Conservation (phyloP, 1,140 invertebrate genomes). For the Arion vulgaris region DNA sequence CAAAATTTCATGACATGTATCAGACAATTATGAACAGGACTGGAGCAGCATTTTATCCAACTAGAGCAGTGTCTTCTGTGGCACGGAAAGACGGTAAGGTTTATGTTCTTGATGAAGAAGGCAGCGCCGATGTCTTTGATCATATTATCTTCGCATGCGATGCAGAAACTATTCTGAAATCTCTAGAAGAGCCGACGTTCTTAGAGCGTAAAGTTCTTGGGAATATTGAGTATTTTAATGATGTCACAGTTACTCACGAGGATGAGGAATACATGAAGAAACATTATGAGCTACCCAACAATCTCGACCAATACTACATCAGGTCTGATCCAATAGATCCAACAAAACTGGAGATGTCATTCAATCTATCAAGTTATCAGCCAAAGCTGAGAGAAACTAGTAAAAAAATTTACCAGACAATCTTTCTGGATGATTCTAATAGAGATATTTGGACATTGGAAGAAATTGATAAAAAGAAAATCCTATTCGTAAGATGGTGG, state of each 20-base stretch:
- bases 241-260: constrained; percentile 63
- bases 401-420: constrained; percentile 62
- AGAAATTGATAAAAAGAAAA: constrained; percentile 55
- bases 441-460: constrained; percentile 51
- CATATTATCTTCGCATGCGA: constrained; percentile 65
- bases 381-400: constrained; percentile 57
- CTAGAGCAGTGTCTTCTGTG: constrained; percentile 48
- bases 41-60: constrained; percentile 45
- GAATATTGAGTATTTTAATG: constrained; percentile 63
- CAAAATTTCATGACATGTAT: constrained; percentile 61
- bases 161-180: constrained; percentile 59
- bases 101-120: constrained; percentile 48
- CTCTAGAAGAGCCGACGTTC: constrained; percentile 54
- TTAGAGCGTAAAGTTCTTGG: constrained; percentile 57
- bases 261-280: constrained; percentile 63
- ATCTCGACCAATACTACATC: constrained; percentile 62
- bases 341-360: constrained; percentile 63
- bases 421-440: constrained; percentile 58
- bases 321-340: constrained; percentile 55
- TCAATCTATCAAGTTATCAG: constrained; percentile 65
- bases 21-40: constrained; percentile 53
- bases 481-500: constrained; percentile 59
- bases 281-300: constrained; percentile 59
- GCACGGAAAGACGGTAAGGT: constrained; percentile 43
- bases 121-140: constrained; percentile 53